A percentile compares a stretch with the other conserved stretches of the same genome.
phyloP scores from a whole-genome alignment of 2,888 invertebrate genomes.

The Drosophila mercatorum region DNA sequence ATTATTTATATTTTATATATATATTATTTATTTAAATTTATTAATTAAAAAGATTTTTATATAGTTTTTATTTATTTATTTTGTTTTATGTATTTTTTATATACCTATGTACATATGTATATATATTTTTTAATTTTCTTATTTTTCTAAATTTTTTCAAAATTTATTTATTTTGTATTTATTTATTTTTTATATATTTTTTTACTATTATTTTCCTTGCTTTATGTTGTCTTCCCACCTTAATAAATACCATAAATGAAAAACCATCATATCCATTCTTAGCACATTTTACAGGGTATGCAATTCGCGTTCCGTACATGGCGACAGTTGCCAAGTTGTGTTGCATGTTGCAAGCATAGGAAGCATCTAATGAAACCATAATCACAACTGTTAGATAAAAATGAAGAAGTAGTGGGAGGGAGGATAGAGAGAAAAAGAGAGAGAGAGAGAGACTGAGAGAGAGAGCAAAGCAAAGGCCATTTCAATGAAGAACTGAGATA shows the following conservation, averaged over 20 bases:
- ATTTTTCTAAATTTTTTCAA: too few species aligned
- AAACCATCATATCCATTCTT: not conserved
- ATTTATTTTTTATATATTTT: too few species aligned
- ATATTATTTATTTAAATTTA: too few species aligned
- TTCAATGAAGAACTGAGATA: not conserved
- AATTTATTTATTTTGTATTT: too few species aligned
- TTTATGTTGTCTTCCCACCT: not conserved
- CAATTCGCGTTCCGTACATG: slow-evolving; percentile 1
- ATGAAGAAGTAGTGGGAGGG: not conserved
- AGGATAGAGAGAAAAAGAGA: not conserved
- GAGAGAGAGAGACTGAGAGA: not conserved
- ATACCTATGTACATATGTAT: too few species aligned
- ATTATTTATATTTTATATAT: too few species aligned
- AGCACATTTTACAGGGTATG: not conserved
- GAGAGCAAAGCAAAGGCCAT: not conserved
- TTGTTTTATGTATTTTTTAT: too few species aligned
- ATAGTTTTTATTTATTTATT: too few species aligned
- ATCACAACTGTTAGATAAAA: slow-evolving; percentile 29
- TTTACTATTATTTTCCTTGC: not conserved
- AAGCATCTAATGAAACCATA: slow-evolving; percentile 47
- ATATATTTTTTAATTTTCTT: too few species aligned
- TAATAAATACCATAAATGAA: not conserved
- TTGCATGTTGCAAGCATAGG: slow-evolving; percentile 21
- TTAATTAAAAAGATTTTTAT: too few species aligned
- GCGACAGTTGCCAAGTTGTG: slow-evolving; percentile 35